A percentile compares a stretch with the other conserved stretches of the same genome.
phyloP scores from a whole-genome alignment of 1,140 invertebrate genomes.

The Battus philenor region DNA sequence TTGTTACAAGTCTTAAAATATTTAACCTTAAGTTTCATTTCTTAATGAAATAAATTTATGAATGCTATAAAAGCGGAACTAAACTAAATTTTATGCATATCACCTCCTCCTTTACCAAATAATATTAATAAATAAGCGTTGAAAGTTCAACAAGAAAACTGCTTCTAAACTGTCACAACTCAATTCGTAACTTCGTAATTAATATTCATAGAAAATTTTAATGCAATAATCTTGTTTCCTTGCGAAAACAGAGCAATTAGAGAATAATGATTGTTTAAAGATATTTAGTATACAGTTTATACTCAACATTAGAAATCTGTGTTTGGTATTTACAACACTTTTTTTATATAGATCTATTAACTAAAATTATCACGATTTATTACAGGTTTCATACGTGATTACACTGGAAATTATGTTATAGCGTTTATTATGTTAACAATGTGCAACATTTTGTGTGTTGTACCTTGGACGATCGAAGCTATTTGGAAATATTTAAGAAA shows the following conservation, averaged over 20 bases:
- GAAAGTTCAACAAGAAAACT: slow-evolving; percentile 18
- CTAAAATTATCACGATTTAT: too few species aligned
- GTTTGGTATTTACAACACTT: too few species aligned
- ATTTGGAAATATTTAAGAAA: slow-evolving; percentile 36
- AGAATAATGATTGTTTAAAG: too few species aligned
- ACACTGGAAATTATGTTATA: slow-evolving; percentile 58
- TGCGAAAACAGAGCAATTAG: too few species aligned
- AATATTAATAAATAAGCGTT: too few species aligned
- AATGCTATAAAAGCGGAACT: not conserved
- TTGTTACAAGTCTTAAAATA: too few species aligned
- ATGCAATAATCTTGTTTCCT: slow-evolving; percentile 4
- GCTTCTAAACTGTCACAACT: slow-evolving; percentile 11
- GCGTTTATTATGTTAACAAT: slow-evolving; percentile 60
- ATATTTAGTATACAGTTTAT: too few species aligned
- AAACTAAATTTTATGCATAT: not conserved
- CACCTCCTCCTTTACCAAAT: not conserved
- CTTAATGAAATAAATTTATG: not conserved
- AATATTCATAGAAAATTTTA: slow-evolving; percentile 26
- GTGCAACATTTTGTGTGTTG: slow-evolving; percentile 57
- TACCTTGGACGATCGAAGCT: slow-evolving; percentile 61
- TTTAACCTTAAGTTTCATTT: not conserved
- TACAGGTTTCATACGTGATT: slow-evolving; percentile 65
- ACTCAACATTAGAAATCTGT: too few species aligned
- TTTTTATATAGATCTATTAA: too few species aligned
- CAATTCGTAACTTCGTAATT: slow-evolving; percentile 34